A percentile compares a stretch with the other conserved stretches of the same genome.
Evolutionary conservation across 2,113 vertebrate species (phyloP).

Genomic region (Brachionichthys hirsutus): DNA sequence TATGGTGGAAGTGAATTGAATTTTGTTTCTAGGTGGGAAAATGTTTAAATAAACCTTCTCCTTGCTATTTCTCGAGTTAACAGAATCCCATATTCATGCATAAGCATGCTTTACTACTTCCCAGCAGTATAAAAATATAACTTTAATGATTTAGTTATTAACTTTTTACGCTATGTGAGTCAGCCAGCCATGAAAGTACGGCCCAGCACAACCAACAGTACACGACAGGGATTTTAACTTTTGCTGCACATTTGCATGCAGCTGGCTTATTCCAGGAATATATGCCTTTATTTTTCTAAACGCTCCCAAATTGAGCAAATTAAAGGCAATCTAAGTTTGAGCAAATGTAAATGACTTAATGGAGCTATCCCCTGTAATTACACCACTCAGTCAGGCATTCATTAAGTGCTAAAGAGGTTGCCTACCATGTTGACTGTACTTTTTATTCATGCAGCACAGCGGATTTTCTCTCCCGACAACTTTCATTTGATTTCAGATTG

Average conservation of each 20-base stretch:
- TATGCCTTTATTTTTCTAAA: conserved; percentile 46
- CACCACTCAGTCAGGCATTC: conserved; percentile 59
- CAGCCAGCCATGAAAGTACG: not conserved
- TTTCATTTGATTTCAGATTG: conserved; percentile 1
- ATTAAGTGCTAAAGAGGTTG: conserved; percentile 47
- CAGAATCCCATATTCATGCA: no score
- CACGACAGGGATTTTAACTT: not conserved
- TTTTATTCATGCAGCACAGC: conserved; percentile 24
- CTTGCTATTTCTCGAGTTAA: no score
- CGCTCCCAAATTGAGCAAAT: conserved; percentile 56
- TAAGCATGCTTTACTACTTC: no score
- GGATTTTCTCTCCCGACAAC: conserved; percentile 21
- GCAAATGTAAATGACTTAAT: conserved; percentile 62
- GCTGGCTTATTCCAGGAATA: conserved; percentile 43
- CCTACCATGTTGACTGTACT: conserved; percentile 12
- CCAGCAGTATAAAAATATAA: no score
- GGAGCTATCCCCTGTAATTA: conserved; percentile 61
- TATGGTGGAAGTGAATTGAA: conserved; percentile 20
- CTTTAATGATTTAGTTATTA: no score
- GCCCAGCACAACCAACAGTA: not conserved
- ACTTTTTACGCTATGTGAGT: no score
- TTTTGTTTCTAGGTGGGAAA: conserved; percentile 6
- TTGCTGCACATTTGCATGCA: conserved; percentile 15
- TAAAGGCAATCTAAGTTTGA: conserved; percentile 60
- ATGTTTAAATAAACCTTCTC: no score